phyloP scores from a whole-genome alignment of 2,888 invertebrate species.

The Petrolisthes manimaculis region DNA sequence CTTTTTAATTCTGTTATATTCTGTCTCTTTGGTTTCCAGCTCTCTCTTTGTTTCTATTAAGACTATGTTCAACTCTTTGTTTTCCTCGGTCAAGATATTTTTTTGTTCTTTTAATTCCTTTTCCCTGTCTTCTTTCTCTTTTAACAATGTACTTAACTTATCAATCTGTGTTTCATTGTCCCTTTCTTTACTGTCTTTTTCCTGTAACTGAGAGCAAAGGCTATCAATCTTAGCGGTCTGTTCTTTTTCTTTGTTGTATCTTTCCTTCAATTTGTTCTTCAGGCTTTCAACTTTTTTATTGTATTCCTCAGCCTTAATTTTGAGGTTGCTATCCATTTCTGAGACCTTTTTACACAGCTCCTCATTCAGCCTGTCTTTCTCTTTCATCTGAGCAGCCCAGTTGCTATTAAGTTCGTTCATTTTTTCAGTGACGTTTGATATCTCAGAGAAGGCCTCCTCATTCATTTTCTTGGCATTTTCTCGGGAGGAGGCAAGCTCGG shows the following conservation, averaged over 20 bases:
- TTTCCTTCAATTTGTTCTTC: conserved; percentile 8
- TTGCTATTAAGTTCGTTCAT: conserved; percentile 43
- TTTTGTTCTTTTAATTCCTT: neutral
- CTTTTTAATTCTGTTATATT: neutral
- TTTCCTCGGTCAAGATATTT: neutral
- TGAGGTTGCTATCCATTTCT: conserved; percentile 24
- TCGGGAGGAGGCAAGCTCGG: conserved; percentile 23
- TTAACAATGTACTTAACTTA: neutral
- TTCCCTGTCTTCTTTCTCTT: conserved; percentile 17
- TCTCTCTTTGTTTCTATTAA: neutral
- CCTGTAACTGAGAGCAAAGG: neutral
- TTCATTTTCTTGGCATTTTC: conserved; percentile 10
- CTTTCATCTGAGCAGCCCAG: conserved; percentile 51
- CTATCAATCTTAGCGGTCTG: conserved; percentile 3
- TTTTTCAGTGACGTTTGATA: conserved; percentile 33
- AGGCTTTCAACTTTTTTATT: conserved; percentile 25
- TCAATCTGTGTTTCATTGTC: conserved; percentile 3
- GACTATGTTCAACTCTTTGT: neutral
- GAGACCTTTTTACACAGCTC: conserved; percentile 43
- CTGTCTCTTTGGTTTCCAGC: conserved; percentile 11
- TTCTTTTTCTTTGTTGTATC: neutral
- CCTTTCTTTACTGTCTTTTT: neutral
- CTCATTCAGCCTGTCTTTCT: conserved; percentile 38
- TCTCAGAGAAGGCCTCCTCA: conserved; percentile 40
- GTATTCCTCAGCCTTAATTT: conserved; percentile 33